A percentile compares a stretch with the other conserved stretches of the same genome.
phyloP scores from a whole-genome alignment of 2,797 vertebrate species.

The Borostomias antarcticus region DNA sequence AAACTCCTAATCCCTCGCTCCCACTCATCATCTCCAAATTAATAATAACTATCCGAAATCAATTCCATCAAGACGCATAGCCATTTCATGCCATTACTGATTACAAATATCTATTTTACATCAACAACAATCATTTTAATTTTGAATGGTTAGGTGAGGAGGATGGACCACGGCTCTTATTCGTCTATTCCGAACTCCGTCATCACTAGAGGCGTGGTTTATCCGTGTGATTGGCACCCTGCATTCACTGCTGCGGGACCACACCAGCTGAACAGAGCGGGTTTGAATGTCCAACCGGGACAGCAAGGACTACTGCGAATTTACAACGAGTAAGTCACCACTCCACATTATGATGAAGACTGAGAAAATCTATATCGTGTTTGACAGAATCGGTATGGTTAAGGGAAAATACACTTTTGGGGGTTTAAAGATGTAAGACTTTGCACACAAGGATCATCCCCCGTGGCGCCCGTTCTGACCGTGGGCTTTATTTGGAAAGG shows the following conservation, averaged over 20 bases:
- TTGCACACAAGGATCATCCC: constrained; percentile 50
- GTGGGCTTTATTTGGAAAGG: constrained; percentile 18
- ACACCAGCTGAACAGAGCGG: constrained; percentile 59
- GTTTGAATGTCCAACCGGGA: constrained; percentile 69
- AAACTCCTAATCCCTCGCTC: constrained; percentile 9
- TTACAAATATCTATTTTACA: too few relatives aligned
- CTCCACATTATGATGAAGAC: neutral
- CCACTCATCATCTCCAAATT: constrained; percentile 19
- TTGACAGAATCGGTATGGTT: neutral
- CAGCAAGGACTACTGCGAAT: constrained; percentile 46
- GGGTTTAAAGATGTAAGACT: constrained; percentile 47
- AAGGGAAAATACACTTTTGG: constrained; percentile 57
- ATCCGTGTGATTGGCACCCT: constrained; percentile 65
- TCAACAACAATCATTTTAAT: too few relatives aligned
- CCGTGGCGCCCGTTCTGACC: too few relatives aligned
- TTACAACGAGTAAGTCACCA: constrained; percentile 60
- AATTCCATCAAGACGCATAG: too few relatives aligned
- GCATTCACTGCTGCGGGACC: constrained; percentile 69
- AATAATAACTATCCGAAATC: constrained; percentile 7
- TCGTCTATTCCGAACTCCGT: constrained; percentile 48
- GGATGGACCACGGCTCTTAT: constrained; percentile 39
- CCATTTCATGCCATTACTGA: too few relatives aligned
- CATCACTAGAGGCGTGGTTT: constrained; percentile 44
- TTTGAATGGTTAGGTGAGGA: neutral
- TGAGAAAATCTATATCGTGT: neutral